These are phyloP conservation scores for Drosophila serrata DNA, from an alignment of 1,140 invertebrate species.

Conservation along the genomic window DNA sequence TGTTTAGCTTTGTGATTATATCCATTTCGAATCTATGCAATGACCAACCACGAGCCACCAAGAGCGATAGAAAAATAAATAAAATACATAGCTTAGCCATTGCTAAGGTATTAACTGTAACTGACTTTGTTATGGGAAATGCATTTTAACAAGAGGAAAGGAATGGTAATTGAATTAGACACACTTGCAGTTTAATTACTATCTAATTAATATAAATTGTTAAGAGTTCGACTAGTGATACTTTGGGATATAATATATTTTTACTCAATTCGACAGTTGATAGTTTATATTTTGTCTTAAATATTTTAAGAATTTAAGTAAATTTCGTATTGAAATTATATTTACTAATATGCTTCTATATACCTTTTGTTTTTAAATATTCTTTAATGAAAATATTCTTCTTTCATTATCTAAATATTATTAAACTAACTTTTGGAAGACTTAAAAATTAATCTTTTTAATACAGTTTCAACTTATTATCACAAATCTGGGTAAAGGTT, in stretches of 20 bases:
- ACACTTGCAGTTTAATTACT: background rate
- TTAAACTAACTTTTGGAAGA: no score
- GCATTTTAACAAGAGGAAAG: background rate
- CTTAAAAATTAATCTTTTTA: no score
- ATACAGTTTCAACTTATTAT: no score
- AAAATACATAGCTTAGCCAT: background rate
- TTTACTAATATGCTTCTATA: no score
- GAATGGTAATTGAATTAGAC: background rate
- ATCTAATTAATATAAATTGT: no score
- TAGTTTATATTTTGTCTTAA: no score
- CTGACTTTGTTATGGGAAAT: background rate
- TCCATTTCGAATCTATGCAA: conserved; percentile 3
- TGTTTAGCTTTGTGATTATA: background rate
- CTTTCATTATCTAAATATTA: no score
- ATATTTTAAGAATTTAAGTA: no score
- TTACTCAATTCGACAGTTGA: background rate
- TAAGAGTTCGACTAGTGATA: background rate
- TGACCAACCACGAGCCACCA: background rate
- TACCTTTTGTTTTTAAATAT: no score
- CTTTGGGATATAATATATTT: background rate
- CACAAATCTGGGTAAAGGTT: background rate
- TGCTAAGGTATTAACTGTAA: background rate
- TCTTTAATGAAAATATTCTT: no score
- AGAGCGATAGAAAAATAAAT: background rate
- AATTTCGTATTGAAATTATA: no score